A percentile compares a stretch with the other conserved stretches of the same genome.
phyloP scores from a whole-genome alignment of 2,113 vertebrate species.

The Centropus bengalensis region DNA sequence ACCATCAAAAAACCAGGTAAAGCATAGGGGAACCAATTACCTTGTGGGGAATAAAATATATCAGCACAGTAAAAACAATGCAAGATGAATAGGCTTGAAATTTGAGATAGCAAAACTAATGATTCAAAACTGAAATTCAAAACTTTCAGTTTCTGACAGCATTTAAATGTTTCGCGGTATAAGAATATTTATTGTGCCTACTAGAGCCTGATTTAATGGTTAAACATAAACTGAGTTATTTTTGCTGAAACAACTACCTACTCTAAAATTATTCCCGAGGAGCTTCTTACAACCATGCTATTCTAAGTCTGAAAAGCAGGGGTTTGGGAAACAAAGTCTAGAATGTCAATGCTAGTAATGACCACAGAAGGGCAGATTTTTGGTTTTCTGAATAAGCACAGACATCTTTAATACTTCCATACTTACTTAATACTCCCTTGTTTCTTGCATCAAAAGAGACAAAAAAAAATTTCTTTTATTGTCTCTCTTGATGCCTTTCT shows the following conservation, averaged over 20 bases:
- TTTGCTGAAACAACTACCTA: not conserved
- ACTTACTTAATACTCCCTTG: not conserved
- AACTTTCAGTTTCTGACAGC: not conserved
- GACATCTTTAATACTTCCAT: not conserved
- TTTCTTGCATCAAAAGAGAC: not conserved
- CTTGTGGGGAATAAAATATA: not conserved
- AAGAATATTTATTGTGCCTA: not conserved
- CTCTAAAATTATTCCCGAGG: not conserved
- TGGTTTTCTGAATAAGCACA: not conserved
- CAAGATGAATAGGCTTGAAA: not conserved
- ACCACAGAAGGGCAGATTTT: not conserved
- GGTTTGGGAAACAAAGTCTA: not conserved
- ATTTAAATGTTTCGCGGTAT: not conserved
- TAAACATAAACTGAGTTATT: not conserved
- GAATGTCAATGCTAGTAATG: not conserved
- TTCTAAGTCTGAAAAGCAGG: not conserved
- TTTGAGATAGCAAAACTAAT: not conserved
- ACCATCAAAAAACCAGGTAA: not conserved
- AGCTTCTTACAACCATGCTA: not conserved
- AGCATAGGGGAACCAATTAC: not conserved
- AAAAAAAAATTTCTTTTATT: not conserved
- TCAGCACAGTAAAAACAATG: not conserved
- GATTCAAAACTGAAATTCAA: not conserved
- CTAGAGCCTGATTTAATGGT: not conserved
- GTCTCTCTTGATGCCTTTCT: not conserved